Evolutionary conservation across 2,113 vertebrate genomes (phyloP).

Genomic region (Tiliqua scincoides): DNA sequence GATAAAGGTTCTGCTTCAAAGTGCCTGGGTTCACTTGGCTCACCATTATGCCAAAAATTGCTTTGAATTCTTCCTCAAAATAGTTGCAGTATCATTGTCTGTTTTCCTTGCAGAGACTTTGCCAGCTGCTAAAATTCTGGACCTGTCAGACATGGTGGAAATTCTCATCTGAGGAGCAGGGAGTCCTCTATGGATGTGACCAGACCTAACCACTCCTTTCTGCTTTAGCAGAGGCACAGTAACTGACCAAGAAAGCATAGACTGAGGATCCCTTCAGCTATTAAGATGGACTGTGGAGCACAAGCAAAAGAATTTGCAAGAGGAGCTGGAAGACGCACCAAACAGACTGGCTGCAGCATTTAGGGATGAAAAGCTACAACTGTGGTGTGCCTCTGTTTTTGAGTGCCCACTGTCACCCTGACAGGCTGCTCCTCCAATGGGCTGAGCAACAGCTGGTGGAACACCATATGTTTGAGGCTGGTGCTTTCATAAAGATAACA

Average conservation of each 20-base stretch:
- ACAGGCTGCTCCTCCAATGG: not conserved
- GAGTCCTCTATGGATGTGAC: not conserved
- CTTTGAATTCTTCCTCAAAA: not conserved
- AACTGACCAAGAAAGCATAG: not conserved
- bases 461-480: not conserved
- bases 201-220: not conserved
- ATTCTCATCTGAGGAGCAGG: constrained; percentile 77
- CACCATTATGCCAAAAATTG: not conserved
- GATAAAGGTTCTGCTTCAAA: not conserved
- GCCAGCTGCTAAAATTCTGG: constrained; percentile 52
- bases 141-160: constrained; percentile 81
- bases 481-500: not conserved
- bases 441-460: not conserved
- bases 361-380: not conserved
- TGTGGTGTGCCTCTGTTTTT: not conserved
- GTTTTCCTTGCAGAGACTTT: constrained; percentile 68
- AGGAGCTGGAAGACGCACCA: not conserved
- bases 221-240: not conserved
- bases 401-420: not conserved
- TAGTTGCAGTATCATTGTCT: not conserved
- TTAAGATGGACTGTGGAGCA: not conserved
- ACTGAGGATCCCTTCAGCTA: not conserved
- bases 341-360: not conserved
- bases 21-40: not conserved
- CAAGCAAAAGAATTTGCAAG: not conserved